Percentiles rank a stretch among this genome's conserved stretches.
Evolutionary conservation across 2,888 invertebrate species (phyloP).

Genomic region (Malachius bipustulatus): DNA sequence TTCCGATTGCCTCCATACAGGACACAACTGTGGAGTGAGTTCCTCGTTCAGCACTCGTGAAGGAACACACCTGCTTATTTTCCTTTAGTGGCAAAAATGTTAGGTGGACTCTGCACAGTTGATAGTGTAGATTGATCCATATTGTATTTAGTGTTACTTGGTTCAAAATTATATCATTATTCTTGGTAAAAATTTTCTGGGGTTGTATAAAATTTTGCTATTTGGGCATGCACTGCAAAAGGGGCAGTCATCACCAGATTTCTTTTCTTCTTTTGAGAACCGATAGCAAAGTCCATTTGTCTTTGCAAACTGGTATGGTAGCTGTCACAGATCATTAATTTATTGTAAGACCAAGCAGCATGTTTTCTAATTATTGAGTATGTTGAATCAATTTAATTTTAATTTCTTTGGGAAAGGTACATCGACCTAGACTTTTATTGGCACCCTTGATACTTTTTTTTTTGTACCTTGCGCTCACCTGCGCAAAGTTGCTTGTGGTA

Average conservation of each 20-base stretch:
- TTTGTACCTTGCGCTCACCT: slow-evolving; percentile 2
- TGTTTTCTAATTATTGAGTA: slow-evolving; percentile 2
- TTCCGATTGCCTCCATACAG: neutral
- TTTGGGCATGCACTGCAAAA: neutral
- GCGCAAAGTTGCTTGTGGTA: slow-evolving; percentile 2
- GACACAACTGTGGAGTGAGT: neutral
- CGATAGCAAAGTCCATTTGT: neutral
- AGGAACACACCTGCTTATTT: neutral
- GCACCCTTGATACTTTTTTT: neutral
- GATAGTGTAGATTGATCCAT: slow-evolving; percentile 1
- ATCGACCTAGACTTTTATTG: slow-evolving; percentile 2
- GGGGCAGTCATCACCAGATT: neutral
- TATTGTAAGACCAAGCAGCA: slow-evolving; percentile 1
- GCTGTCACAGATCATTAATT: neutral
- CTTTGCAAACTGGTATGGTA: neutral
- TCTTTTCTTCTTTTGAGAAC: neutral
- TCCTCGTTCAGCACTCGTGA: neutral
- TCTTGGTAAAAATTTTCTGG: slow-evolving; percentile 1
- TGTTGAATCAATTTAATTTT: neutral
- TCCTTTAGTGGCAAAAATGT: neutral
- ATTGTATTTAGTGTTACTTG: neutral
- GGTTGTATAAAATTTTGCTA: neutral
- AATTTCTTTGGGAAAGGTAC: neutral
- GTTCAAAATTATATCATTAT: slow-evolving; percentile 2
- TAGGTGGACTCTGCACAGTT: neutral